Base-by-base conservation (phyloP, 2,113 vertebrate species). In the Rhabdornis inornatus region DNA sequence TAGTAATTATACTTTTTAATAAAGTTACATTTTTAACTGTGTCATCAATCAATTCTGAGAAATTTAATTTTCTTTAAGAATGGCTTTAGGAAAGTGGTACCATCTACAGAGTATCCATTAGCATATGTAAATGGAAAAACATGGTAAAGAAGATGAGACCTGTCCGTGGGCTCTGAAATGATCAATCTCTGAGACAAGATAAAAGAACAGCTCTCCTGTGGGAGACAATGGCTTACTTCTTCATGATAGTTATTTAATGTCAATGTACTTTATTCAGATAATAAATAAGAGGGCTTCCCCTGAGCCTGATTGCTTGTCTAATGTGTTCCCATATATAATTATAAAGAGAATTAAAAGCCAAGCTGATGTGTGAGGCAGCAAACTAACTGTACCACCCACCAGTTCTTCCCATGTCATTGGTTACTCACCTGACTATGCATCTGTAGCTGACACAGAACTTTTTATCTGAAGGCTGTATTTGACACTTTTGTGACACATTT, bases 71-170 rank as follows among this genome's bases (percentile, higher is more conserved):
- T 96, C 92, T 94, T 52, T 93, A 85, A 80, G 79, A 86, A 45
- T 95, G 49, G 57, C 86, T 95, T 94, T 92, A 95, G 77, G 82
- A 95, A 87, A 77, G 57, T 37, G n/a, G 70, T 76, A 82, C 75
- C 49, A 76, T 94, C 75, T 87, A 91, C 72, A 82, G 78, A 90
- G 66, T 55, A 91, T 9, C 85, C 68, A 96, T 95, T 96, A 94
- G 59, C 93, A 93, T 90, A 96, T 88, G 78, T 95, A 97, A 96
- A 96, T 96, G 93, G 31, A 60, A 93, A 94, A 96, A 95, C 90
- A 92, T 53, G 85, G 85, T 84, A 95, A 96, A 93, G 86, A 96
- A 89, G 87, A 96, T 92, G 93, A 91, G 83, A 92, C 49, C 70
- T 94, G 92, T 95, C 88, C 94, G 82, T 75, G 65, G 50, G 57